Percentiles rank a stretch among this genome's conserved stretches.
Evolutionary conservation across 2,113 vertebrate genomes (phyloP).

Genomic region (Anser cygnoides): DNA sequence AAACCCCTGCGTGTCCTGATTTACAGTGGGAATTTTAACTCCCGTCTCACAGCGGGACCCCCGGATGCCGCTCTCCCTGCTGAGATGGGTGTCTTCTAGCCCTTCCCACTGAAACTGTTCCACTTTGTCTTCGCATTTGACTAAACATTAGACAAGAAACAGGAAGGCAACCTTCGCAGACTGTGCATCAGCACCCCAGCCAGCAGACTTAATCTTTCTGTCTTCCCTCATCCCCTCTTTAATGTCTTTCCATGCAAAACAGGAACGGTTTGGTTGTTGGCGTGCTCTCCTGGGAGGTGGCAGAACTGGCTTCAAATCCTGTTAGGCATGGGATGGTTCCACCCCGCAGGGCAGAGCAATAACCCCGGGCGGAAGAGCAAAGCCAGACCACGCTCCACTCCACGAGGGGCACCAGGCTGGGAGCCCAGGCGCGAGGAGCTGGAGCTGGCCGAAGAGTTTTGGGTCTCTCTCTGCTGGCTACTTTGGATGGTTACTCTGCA

Average conservation of each 20-base stretch:
- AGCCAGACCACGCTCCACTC: neutral
- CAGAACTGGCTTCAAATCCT: conserved; percentile 41
- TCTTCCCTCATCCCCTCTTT: conserved; percentile 17
- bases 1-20: neutral
- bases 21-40: neutral
- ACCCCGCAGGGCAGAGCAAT: neutral
- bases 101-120: conserved; percentile 3
- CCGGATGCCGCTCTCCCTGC: neutral
- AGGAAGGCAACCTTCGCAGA: neutral
- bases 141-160: conserved; percentile 17
- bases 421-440: neutral
- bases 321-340: neutral
- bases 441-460: neutral
- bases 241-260: conserved; percentile 38
- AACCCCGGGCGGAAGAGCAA: neutral
- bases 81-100: neutral
- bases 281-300: conserved; percentile 1
- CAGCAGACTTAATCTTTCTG: conserved; percentile 33
- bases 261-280: conserved; percentile 26
- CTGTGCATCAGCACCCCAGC: neutral
- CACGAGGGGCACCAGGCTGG: neutral
- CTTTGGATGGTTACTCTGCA: neutral
- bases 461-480: neutral
- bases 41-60: neutral
- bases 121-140: neutral